Conservation (phyloP, 1,140 invertebrate species). For the Lepidurus packardi region DNA sequence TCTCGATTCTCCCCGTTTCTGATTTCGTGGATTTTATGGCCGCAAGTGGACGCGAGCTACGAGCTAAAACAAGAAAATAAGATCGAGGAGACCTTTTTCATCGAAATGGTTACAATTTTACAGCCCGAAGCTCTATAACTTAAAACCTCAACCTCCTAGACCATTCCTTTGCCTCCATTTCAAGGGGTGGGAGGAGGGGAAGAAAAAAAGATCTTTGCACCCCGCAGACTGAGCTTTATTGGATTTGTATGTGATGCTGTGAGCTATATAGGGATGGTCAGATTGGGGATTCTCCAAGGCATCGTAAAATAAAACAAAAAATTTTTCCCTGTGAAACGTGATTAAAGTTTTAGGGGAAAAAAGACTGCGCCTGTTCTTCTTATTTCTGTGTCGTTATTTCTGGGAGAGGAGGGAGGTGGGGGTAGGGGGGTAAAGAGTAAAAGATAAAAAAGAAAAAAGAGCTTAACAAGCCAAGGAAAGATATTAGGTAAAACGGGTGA, state of each 20-base stretch:
- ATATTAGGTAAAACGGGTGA: not conserved
- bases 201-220: not conserved
- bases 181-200: not conserved
- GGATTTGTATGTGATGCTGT: constrained; percentile 5
- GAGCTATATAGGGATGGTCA: not conserved
- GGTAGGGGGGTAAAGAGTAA: not conserved
- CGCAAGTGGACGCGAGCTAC: not conserved
- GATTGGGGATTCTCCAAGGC: not conserved
- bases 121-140: constrained; percentile 8
- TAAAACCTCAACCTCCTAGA: not conserved
- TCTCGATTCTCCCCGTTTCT: not conserved
- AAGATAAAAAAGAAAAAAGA: not conserved
- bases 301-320: not conserved
- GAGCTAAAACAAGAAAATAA: not conserved
- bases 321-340: not conserved
- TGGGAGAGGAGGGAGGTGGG: not conserved
- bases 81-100: not conserved
- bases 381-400: not conserved
- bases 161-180: not conserved
- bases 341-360: constrained; percentile 6
- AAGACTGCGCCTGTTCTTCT: not conserved
- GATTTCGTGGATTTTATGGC: not conserved
- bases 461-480: not conserved
- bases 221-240: constrained; percentile 9
- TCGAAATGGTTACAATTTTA: not conserved